phyloP scores from a whole-genome alignment of 2,888 invertebrate genomes.

The Seira ritae region DNA sequence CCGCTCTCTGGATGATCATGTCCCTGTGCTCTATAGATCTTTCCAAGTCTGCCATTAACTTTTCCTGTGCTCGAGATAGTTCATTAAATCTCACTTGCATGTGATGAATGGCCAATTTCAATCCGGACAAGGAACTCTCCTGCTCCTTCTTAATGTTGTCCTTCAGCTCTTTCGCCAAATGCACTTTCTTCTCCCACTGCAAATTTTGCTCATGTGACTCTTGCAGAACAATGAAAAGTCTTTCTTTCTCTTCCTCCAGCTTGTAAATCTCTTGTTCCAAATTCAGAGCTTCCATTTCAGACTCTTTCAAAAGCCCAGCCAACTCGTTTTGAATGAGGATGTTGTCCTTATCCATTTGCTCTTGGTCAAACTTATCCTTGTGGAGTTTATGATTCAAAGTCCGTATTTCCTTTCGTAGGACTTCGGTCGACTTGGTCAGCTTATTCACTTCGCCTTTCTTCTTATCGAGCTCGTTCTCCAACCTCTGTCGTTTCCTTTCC shows the following conservation, averaged over 20 bases:
- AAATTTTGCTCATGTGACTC: constrained; percentile 78
- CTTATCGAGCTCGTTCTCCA: constrained; percentile 81
- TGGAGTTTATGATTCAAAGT: constrained; percentile 80
- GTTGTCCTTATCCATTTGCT: constrained; percentile 79
- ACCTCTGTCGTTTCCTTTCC: constrained; percentile 84
- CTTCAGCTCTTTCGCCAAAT: constrained; percentile 84
- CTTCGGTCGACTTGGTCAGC: constrained; percentile 80
- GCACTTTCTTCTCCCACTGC: constrained; percentile 88
- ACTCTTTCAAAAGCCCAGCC: constrained; percentile 78
- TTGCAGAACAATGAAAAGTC: constrained; percentile 81
- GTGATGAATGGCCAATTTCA: constrained; percentile 72
- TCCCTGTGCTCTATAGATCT: constrained; percentile 82
- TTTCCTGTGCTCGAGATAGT: constrained; percentile 79
- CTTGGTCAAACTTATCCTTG: constrained; percentile 78
- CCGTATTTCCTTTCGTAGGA: constrained; percentile 80
- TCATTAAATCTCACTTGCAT: constrained; percentile 77
- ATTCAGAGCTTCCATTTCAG: constrained; percentile 82
- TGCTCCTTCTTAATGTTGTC: constrained; percentile 81
- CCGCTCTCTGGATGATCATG: constrained; percentile 80
- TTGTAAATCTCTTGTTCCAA: constrained; percentile 83
- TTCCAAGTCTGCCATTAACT: constrained; percentile 81
- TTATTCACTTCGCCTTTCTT: constrained; percentile 79
- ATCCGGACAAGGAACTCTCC: constrained; percentile 62
- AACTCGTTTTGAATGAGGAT: constrained; percentile 78
- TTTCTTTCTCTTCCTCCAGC: constrained; percentile 82